phyloP scores from a whole-genome alignment of 2,113 vertebrate species.

The Heterotis niloticus region DNA sequence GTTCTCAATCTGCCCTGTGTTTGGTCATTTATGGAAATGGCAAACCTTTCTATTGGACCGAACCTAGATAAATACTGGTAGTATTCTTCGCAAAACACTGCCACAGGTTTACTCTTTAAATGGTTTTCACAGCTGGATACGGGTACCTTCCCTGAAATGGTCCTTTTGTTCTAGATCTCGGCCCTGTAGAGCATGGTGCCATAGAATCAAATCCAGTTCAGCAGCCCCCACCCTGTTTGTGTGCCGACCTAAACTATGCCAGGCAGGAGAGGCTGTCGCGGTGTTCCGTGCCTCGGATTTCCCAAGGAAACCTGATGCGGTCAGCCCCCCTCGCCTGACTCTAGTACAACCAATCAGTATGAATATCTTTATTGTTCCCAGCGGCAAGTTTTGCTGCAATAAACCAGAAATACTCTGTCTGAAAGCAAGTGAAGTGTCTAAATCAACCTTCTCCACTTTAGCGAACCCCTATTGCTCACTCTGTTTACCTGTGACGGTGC shows the following conservation, averaged over 20 bases:
- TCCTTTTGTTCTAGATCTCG: neutral
- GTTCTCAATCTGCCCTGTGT: neutral
- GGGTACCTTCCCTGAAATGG: neutral
- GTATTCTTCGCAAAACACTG: too few relatives aligned
- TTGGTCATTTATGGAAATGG: neutral
- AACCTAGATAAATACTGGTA: too few relatives aligned
- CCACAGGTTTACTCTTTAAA: too few relatives aligned
- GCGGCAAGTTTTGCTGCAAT: neutral
- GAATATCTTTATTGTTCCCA: neutral
- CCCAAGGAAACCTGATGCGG: constrained; percentile 38
- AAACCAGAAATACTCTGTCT: neutral
- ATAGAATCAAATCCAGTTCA: neutral
- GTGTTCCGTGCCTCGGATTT: constrained; percentile 44
- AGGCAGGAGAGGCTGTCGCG: constrained; percentile 30
- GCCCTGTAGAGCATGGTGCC: neutral
- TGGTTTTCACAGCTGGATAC: too few relatives aligned
- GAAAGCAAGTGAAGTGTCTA: too few relatives aligned
- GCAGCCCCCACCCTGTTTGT: neutral
- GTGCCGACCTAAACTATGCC: neutral
- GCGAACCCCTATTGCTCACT: too few relatives aligned
- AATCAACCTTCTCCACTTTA: too few relatives aligned
- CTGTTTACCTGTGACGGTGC: too few relatives aligned
- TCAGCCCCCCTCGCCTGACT: neutral
- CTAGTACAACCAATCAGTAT: neutral
- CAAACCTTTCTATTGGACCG: too few relatives aligned